A percentile compares a stretch with the other conserved stretches of the same genome.
Evolutionary conservation across 2,888 invertebrate species (phyloP).

Genomic region (Mamestra brassicae): DNA sequence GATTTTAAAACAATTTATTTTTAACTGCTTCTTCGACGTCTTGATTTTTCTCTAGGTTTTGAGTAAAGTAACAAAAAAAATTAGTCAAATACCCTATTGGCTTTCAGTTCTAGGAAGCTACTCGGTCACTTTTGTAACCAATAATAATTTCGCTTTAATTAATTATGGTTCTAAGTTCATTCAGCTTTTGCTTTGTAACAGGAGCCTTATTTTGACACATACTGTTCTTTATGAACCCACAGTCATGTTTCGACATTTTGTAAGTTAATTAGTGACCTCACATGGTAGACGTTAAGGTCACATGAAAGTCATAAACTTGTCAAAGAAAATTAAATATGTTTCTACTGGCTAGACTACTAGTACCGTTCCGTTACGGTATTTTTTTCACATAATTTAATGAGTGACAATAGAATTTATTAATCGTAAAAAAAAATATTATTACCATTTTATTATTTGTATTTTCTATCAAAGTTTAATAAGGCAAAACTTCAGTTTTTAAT

Average conservation of each 20-base stretch:
- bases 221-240: constrained; percentile 27
- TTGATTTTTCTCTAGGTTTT: too few species aligned
- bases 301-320: constrained; percentile 53
- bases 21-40: too few species aligned
- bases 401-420: background rate
- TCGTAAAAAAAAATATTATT: too few species aligned
- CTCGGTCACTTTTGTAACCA: background rate
- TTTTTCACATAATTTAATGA: background rate
- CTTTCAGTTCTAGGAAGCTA: too few species aligned
- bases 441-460: background rate
- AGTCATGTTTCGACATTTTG: constrained; percentile 13
- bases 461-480: background rate
- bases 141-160: background rate
- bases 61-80: too few species aligned
- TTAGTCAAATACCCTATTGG: too few species aligned
- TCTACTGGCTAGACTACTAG: constrained; percentile 10
- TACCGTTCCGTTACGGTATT: constrained; percentile 1
- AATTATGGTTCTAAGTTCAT: background rate
- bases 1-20: too few species aligned
- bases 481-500: too few species aligned
- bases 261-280: constrained; percentile 56
- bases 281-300: constrained; percentile 59
- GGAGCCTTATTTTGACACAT: background rate
- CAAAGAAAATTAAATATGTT: constrained; percentile 24
- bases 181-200: background rate